Conservation (phyloP, 2,888 invertebrate species). For the Isoperla grammatica region DNA sequence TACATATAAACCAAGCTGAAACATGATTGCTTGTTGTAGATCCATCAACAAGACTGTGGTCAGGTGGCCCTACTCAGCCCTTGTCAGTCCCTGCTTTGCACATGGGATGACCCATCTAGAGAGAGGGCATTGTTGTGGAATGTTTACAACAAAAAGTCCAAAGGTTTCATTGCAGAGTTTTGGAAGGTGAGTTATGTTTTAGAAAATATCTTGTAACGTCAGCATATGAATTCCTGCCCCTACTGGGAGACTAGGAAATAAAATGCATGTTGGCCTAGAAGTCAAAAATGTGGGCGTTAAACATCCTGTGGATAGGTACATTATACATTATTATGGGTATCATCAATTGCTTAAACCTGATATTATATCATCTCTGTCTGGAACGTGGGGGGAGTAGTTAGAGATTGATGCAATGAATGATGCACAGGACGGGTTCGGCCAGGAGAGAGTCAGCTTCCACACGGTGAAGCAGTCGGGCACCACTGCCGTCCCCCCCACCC, state of each 20-base stretch:
- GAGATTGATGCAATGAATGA: no score
- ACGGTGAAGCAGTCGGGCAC: conserved; percentile 56
- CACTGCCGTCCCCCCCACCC: conserved; percentile 39
- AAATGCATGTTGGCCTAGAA: no score
- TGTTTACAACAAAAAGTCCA: conserved; percentile 70
- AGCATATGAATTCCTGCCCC: no score
- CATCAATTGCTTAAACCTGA: no score
- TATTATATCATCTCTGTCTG: no score
- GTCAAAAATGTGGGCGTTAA: no score
- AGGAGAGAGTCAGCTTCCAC: conserved; percentile 67
- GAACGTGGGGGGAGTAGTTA: no score
- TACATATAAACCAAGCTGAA: no score
- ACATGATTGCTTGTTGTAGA: conserved; percentile 35
- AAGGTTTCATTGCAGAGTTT: conserved; percentile 67
- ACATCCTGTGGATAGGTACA: no score
- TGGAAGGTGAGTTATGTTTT: conserved; percentile 56
- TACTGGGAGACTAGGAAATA: no score
- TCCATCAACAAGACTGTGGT: conserved; percentile 57
- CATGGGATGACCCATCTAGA: conserved; percentile 79
- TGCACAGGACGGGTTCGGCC: conserved; percentile 51
- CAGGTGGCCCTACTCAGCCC: conserved; percentile 70
- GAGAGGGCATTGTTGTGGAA: conserved; percentile 72
- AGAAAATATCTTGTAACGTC: no score
- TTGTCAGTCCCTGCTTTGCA: conserved; percentile 68
- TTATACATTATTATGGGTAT: no score